phyloP scores from a whole-genome alignment of 2,797 vertebrate genomes.

The Oophaga sylvatica region DNA sequence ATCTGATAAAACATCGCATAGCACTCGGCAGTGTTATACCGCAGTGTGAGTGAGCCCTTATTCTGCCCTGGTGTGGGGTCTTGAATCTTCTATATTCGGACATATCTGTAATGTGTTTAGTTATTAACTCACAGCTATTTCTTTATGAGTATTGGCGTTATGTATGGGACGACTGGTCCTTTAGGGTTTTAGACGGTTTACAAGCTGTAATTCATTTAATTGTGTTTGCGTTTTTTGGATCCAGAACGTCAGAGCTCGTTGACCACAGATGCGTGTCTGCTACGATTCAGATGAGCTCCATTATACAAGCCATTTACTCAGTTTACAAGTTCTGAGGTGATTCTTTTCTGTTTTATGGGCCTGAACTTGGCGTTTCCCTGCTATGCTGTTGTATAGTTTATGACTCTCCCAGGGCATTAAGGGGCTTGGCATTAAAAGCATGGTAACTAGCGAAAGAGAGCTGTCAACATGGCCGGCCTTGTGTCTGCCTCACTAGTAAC shows the following conservation, averaged over 20 bases:
- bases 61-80: not conserved
- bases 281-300: not conserved
- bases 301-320: conserved; percentile 11
- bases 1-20: no score
- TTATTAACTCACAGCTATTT: no score
- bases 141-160: not conserved
- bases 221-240: not conserved
- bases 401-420: not conserved
- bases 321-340: conserved; percentile 2
- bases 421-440: not conserved
- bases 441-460: not conserved
- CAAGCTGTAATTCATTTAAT: not conserved
- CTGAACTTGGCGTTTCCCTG: not conserved
- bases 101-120: not conserved
- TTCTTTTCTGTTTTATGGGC: conserved; percentile 3
- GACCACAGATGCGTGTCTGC: not conserved
- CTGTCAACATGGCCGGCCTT: not conserved
- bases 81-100: not conserved
- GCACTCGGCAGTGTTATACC: no score
- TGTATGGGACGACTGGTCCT: not conserved
- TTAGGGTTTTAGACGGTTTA: no score
- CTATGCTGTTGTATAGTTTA: conserved; percentile 7
- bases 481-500: conserved; percentile 1
- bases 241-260: not conserved
- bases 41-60: no score